Conservation (phyloP, 2,113 vertebrate species). For the Odocoileus virginianus region DNA sequence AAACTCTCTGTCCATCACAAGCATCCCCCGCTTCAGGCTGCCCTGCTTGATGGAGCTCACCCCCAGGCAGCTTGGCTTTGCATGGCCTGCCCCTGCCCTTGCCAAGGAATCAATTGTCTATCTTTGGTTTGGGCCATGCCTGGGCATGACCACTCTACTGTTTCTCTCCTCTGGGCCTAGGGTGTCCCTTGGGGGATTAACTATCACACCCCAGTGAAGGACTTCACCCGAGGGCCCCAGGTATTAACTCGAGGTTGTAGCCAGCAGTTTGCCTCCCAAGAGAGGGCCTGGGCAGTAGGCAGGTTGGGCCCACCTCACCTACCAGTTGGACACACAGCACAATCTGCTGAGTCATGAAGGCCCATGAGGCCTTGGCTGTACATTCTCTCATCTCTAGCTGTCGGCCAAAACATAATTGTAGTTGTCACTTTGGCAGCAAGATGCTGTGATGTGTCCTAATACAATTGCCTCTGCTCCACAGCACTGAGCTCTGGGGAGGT, state of each 20-base stretch:
- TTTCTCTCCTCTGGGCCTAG: not conserved
- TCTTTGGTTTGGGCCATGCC: not conserved
- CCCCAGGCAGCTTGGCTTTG: not conserved
- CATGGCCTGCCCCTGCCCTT: not conserved
- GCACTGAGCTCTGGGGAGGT: not conserved
- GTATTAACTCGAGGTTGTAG: not conserved
- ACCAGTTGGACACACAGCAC: not conserved
- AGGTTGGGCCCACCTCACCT: not conserved
- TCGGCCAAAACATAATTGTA: constrained; percentile 59
- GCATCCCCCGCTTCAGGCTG: not conserved
- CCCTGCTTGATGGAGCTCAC: not conserved
- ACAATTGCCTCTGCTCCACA: constrained; percentile 21
- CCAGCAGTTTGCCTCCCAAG: not conserved
- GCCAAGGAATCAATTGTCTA: not conserved
- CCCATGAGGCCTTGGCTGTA: not conserved
- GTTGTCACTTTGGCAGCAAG: constrained; percentile 61
- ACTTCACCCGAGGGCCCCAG: not conserved
- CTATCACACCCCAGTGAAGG: not conserved
- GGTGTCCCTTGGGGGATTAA: not conserved
- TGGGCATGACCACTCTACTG: not conserved
- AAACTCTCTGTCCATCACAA: not conserved
- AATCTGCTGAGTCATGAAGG: constrained; percentile 57
- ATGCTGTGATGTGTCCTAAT: constrained; percentile 52
- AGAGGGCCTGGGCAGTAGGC: not conserved
- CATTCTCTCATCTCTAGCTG: constrained; percentile 48